These are phyloP conservation scores for Orgyia antiqua DNA, from an alignment of 2,888 invertebrate species.

Conservation along the genomic window DNA sequence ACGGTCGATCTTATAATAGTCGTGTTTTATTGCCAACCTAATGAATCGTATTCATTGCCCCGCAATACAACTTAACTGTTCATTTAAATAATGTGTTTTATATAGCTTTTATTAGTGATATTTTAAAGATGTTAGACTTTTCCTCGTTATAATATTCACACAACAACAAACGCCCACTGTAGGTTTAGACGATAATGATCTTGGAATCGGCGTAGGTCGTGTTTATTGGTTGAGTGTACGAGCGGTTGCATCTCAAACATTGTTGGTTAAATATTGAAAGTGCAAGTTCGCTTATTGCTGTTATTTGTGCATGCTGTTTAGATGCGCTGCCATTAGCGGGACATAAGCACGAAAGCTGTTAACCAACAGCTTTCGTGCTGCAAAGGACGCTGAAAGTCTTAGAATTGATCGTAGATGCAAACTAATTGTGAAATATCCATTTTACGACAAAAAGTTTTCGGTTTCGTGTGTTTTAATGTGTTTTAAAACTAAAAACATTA, in stretches of 20 bases:
- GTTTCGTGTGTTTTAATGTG: too few species aligned
- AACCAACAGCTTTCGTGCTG: too few species aligned
- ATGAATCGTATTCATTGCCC: conserved; percentile 61
- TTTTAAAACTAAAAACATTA: too few species aligned
- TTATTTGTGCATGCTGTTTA: too few species aligned
- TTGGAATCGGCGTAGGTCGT: conserved; percentile 65
- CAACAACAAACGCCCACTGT: conserved; percentile 52
- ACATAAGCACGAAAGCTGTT: too few species aligned
- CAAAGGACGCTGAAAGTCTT: too few species aligned
- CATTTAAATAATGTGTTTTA: conserved; percentile 49
- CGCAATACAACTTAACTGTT: conserved; percentile 53
- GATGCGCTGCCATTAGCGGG: too few species aligned
- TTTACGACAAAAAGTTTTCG: too few species aligned
- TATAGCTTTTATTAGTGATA: conserved; percentile 37
- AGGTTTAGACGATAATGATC: conserved; percentile 63
- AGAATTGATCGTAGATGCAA: too few species aligned
- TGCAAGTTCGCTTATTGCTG: conserved; percentile 21
- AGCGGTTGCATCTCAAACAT: conserved; percentile 33
- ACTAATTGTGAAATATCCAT: too few species aligned
- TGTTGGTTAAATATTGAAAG: conserved; percentile 23
- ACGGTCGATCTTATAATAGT: conserved; percentile 36
- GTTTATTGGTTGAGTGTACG: conserved; percentile 51
- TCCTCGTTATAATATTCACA: conserved; percentile 61
- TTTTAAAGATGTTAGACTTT: conserved; percentile 37
- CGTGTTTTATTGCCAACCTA: conserved; percentile 52